Percentiles rank a stretch among this genome's conserved stretches.
Evolutionary conservation across 2,113 vertebrate genomes (phyloP).

Genomic region (Dasypus novemcinctus): DNA sequence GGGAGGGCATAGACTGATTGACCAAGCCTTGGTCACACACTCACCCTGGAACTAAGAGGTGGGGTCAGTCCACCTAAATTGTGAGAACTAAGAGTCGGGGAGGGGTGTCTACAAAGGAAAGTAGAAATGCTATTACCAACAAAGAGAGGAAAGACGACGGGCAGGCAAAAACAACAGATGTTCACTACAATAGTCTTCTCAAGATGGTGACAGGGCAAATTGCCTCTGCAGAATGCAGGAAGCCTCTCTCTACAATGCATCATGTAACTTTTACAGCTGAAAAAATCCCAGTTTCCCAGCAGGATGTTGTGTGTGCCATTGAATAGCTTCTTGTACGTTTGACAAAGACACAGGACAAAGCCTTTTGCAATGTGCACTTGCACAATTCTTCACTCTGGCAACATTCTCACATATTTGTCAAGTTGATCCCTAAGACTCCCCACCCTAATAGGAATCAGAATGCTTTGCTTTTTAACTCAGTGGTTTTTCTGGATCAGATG

Average conservation of each 20-base stretch:
- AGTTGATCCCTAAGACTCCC: slow-evolving; percentile 3
- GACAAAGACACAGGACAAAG: slow-evolving; percentile 66
- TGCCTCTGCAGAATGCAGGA: neutral
- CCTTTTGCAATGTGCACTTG: slow-evolving; percentile 58
- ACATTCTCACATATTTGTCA: slow-evolving; percentile 61
- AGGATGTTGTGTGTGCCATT: neutral
- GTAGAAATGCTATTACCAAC: neutral
- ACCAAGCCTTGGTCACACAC: neutral
- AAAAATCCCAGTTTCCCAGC: slow-evolving; percentile 51
- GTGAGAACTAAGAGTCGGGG: neutral
- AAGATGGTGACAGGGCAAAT: slow-evolving; percentile 19
- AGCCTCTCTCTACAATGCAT: neutral
- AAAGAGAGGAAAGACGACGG: neutral
- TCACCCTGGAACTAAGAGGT: neutral
- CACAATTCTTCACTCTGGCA: slow-evolving; percentile 49
- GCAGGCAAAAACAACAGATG: slow-evolving; percentile 43
- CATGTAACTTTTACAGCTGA: slow-evolving; percentile 34
- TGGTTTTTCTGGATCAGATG: slow-evolving; percentile 42
- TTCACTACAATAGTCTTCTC: slow-evolving; percentile 48
- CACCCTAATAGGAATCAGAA: slow-evolving; percentile 28
- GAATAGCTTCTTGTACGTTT: slow-evolving; percentile 15
- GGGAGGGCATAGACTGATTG: neutral
- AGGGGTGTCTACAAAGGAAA: neutral
- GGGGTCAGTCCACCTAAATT: neutral
- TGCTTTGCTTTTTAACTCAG: slow-evolving; percentile 55